Conservation (phyloP, 2,797 vertebrate genomes). For the Etheostoma nigrum region DNA sequence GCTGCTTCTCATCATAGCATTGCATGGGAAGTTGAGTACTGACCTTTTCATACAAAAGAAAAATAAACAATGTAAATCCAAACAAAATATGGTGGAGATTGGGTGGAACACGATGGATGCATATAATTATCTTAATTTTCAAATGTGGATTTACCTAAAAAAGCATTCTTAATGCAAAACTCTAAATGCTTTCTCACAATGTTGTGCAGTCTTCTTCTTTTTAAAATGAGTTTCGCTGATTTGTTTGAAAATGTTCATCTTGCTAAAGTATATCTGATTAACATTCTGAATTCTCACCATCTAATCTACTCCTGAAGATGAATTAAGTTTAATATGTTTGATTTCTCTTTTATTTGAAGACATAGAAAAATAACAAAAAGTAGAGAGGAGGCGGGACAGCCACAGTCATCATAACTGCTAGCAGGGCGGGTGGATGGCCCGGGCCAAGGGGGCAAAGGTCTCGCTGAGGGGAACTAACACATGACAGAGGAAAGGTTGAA, state of each 20-base stretch:
- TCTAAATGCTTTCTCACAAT: not conserved
- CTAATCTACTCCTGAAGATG: not conserved
- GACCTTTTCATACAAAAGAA: not conserved
- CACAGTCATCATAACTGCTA: constrained; percentile 5
- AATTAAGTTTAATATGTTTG: not conserved
- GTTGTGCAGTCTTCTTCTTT: no score
- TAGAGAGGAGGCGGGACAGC: not conserved
- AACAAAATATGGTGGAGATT: not conserved
- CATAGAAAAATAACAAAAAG: not conserved
- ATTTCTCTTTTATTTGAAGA: not conserved
- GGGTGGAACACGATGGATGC: not conserved
- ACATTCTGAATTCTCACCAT: not conserved
- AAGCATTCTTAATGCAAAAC: not conserved
- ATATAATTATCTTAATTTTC: not conserved
- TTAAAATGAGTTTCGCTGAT: not conserved
- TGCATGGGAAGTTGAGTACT: not conserved
- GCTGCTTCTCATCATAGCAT: not conserved
- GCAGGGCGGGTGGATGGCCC: constrained; percentile 39
- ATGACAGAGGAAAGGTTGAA: constrained; percentile 55
- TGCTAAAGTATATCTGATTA: not conserved
- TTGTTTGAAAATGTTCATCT: not conserved
- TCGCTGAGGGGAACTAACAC: constrained; percentile 67
- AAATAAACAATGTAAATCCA: not conserved
- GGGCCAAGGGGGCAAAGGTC: constrained; percentile 53
- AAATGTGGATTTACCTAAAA: not conserved